Conservation (phyloP, 2,888 invertebrate species). For the Cephus rjabovi region DNA sequence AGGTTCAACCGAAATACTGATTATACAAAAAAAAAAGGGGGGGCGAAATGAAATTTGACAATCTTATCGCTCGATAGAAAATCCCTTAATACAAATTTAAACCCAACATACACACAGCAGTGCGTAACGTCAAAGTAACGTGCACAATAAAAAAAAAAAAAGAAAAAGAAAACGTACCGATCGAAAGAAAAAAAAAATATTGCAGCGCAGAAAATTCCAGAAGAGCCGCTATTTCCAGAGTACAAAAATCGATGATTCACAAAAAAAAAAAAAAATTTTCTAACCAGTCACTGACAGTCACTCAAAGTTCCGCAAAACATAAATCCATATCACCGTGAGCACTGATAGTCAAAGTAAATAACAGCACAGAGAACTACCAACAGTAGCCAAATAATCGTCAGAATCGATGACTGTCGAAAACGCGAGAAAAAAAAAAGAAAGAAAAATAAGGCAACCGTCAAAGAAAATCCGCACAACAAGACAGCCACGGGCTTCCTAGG, state of each 20-base stretch:
- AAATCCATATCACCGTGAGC: slow-evolving; percentile 9
- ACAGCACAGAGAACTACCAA: neutral
- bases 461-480: neutral
- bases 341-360: neutral
- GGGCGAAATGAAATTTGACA: too few species aligned
- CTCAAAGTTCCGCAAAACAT: slow-evolving; percentile 3
- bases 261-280: neutral
- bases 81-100: too few species aligned
- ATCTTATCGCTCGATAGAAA: too few species aligned
- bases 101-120: too few species aligned
- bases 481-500: neutral
- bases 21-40: too few species aligned
- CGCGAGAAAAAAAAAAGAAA: neutral
- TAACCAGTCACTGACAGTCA: too few species aligned
- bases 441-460: neutral
- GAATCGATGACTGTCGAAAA: neutral
- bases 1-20: too few species aligned
- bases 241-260: too few species aligned
- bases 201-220: slow-evolving; percentile 16
- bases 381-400: neutral
- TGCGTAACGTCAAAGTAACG: too few species aligned
- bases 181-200: slow-evolving; percentile 7
- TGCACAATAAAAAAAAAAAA: neutral
- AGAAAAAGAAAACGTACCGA: slow-evolving; percentile 9
- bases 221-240: too few species aligned